These are phyloP conservation scores for Myxocyprinus asiaticus DNA, from an alignment of 2,113 vertebrate species.

Conservation along the genomic window DNA sequence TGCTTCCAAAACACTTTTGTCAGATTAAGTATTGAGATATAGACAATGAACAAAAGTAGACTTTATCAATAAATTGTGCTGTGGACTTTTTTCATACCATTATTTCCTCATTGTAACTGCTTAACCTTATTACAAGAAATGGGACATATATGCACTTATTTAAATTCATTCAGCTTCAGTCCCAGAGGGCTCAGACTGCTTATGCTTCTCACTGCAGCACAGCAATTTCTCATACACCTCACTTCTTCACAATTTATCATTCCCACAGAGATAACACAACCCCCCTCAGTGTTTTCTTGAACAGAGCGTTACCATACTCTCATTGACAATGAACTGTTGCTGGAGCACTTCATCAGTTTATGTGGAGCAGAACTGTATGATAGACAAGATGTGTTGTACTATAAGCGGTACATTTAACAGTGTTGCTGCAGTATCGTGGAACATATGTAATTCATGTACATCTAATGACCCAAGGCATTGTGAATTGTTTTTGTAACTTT, in stretches of 20 bases:
- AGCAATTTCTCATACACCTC: constrained; percentile 30
- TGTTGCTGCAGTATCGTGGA: too few relatives aligned
- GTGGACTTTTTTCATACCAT: not conserved
- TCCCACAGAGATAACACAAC: constrained; percentile 4
- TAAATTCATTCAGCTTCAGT: constrained; percentile 7
- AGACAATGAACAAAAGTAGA: not conserved
- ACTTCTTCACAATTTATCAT: constrained; percentile 13
- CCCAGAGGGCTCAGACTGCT: constrained; percentile 25
- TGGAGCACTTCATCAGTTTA: constrained; percentile 5
- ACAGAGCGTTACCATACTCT: constrained; percentile 34
- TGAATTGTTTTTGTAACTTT: too few relatives aligned
- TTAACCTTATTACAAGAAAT: constrained; percentile 31
- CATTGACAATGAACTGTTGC: constrained; percentile 9
- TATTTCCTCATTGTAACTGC: constrained; percentile 34
- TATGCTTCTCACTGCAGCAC: constrained; percentile 23
- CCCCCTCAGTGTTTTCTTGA: constrained; percentile 9
- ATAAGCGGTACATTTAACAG: not conserved
- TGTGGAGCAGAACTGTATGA: too few relatives aligned
- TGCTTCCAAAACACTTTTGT: not conserved
- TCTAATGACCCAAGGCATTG: too few relatives aligned
- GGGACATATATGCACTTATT: constrained; percentile 37
- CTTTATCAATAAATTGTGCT: not conserved
- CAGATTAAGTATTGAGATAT: not conserved
- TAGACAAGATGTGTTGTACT: not conserved
- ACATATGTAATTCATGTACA: too few relatives aligned